Conservation (phyloP, 2,888 invertebrate species). For the Cylloceria caligata region DNA sequence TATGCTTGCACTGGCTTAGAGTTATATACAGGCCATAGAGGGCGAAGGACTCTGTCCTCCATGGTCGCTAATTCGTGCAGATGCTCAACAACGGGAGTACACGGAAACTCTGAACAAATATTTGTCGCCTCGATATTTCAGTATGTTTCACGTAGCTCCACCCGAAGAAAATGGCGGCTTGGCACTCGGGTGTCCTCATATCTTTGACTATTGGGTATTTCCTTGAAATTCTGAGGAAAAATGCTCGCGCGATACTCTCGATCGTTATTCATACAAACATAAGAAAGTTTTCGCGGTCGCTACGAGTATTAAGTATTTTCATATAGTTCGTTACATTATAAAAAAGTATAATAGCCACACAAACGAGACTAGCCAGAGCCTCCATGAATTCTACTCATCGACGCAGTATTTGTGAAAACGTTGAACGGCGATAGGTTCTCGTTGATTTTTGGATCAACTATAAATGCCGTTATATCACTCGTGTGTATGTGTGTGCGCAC, state of each 20-base stretch:
- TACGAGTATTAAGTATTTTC: neutral
- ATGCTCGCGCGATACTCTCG: neutral
- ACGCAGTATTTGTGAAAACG: conserved; percentile 40
- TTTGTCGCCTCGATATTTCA: conserved; percentile 68
- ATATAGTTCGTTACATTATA: neutral
- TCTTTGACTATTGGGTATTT: neutral
- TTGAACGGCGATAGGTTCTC: conserved; percentile 18
- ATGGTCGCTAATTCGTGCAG: conserved; percentile 70
- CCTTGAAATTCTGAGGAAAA: neutral
- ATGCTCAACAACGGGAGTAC: conserved; percentile 64
- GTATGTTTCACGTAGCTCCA: conserved; percentile 54
- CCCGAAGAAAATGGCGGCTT: neutral
- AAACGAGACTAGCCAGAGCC: neutral
- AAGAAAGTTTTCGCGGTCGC: too few species aligned
- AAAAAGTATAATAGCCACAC: neutral
- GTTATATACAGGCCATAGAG: neutral
- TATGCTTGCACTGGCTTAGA: conserved; percentile 30
- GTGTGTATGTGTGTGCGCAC: conserved; percentile 5
- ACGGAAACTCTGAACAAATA: conserved; percentile 63
- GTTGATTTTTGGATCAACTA: conserved; percentile 4
- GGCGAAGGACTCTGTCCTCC: conserved; percentile 31
- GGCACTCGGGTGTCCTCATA: neutral
- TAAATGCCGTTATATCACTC: conserved; percentile 28
- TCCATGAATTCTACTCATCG: conserved; percentile 33
- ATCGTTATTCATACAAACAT: conserved; percentile 5